Percentiles rank a stretch among this genome's conserved stretches.
phyloP scores from a whole-genome alignment of 2,113 vertebrate species.

The Eurypyga helias region DNA sequence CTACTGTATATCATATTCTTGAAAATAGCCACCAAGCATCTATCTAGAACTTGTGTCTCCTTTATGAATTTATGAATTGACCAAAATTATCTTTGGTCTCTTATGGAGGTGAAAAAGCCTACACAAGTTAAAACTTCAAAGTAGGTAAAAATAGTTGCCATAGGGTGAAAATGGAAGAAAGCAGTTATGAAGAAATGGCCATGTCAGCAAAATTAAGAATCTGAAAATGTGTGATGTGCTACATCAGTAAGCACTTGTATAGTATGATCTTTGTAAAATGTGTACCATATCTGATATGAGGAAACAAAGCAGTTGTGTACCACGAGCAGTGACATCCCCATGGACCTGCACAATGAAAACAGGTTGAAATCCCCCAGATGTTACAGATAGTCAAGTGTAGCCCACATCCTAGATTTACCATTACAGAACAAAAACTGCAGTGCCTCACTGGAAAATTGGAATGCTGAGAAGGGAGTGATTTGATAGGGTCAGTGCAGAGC shows the following conservation, averaged over 20 bases:
- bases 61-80: no score
- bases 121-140: not conserved
- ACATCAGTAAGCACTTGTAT: not conserved
- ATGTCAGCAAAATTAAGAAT: not conserved
- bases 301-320: not conserved
- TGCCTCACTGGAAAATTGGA: not conserved
- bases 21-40: not conserved
- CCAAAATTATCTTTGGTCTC: not conserved
- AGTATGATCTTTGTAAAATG: not conserved
- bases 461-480: not conserved
- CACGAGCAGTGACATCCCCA: accelerated
- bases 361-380: accelerated
- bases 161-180: not conserved
- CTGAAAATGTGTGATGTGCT: not conserved
- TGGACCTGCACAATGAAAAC: not conserved
- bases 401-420: not conserved
- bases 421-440: not conserved
- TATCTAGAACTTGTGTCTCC: not conserved
- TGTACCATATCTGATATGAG: not conserved
- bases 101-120: not conserved
- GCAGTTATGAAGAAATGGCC: not conserved
- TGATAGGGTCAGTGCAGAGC: not conserved
- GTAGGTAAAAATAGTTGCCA: not conserved
- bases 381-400: not conserved
- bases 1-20: accelerated